Conservation (phyloP, 2,888 invertebrate species). For the Cinara cedri region DNA sequence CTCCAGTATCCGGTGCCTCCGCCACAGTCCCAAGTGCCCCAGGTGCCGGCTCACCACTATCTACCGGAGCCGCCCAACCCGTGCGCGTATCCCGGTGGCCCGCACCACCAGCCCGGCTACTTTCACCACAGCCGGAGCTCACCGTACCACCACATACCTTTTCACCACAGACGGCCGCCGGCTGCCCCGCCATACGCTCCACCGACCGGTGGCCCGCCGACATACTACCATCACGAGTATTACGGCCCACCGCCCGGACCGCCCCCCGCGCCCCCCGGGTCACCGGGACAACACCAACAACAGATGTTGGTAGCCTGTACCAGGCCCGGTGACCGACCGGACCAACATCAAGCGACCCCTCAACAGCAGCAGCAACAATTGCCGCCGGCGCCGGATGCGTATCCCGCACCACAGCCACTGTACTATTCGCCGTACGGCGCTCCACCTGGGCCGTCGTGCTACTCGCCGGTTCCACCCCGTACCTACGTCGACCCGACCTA, state of each 20-base stretch:
- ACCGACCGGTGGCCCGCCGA: conserved; percentile 58
- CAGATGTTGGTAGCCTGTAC: conserved; percentile 63
- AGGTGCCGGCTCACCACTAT: conserved; percentile 65
- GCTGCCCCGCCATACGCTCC: conserved; percentile 49
- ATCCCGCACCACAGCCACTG: conserved; percentile 61
- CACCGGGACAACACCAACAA: conserved; percentile 62
- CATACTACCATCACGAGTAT: conserved; percentile 59
- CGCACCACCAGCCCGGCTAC: conserved; percentile 60
- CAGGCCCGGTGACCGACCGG: conserved; percentile 63
- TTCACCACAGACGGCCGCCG: conserved; percentile 58
- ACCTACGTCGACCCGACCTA: conserved; percentile 64
- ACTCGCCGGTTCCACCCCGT: conserved; percentile 67
- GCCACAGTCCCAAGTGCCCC: conserved; percentile 58
- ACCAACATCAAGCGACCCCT: conserved; percentile 59
- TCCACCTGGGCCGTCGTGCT: conserved; percentile 62
- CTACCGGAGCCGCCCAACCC: conserved; percentile 64
- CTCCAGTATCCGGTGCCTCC: conserved; percentile 58
- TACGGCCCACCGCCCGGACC: conserved; percentile 53
- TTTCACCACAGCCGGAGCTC: conserved; percentile 60
- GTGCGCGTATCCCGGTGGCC: conserved; percentile 62
- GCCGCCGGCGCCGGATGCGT: conserved; percentile 63
- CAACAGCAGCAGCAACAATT: conserved; percentile 62
- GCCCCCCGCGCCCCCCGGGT: conserved; percentile 58
- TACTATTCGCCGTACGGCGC: conserved; percentile 58
- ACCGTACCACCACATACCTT: conserved; percentile 45